Percentiles rank a stretch among this genome's conserved stretches.
Evolutionary conservation across 2,113 vertebrate species (phyloP).

Genomic region (Myotis brandtii): DNA sequence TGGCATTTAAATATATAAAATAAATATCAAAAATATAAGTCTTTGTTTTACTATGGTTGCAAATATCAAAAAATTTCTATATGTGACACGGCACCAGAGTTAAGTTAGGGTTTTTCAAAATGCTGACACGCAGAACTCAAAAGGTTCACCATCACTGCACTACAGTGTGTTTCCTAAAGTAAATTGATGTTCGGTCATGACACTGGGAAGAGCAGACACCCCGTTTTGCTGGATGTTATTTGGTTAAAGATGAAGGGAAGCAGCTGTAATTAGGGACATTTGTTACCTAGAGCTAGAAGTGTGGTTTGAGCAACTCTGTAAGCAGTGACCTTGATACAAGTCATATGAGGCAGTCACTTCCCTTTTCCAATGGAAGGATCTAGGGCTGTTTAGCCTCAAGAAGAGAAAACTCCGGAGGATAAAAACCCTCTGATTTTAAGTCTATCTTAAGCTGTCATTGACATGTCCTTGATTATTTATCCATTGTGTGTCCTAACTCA

Average conservation of each 20-base stretch:
- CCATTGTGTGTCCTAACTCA: not conserved
- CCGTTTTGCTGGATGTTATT: not conserved
- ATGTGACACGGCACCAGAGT: too few species aligned
- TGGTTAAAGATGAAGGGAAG: conserved; percentile 16
- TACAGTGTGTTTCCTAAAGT: not conserved
- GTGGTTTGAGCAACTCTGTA: not conserved
- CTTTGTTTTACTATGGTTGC: too few species aligned
- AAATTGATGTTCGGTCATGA: not conserved
- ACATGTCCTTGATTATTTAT: not conserved
- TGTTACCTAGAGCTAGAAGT: not conserved
- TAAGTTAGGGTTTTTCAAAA: too few species aligned
- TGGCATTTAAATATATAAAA: too few species aligned
- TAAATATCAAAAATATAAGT: too few species aligned
- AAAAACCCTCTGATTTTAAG: not conserved
- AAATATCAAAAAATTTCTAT: too few species aligned
- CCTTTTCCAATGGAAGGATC: not conserved
- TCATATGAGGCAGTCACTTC: not conserved
- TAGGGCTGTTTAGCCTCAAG: not conserved
- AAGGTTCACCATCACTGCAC: not conserved
- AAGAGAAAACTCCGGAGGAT: not conserved
- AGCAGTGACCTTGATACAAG: not conserved
- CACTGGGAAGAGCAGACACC: not conserved
- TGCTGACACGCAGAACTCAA: too few species aligned
- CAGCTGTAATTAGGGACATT: not conserved
- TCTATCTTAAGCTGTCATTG: not conserved